phyloP scores from a whole-genome alignment of 2,113 vertebrate species.

The Eretmochelys imbricata region DNA sequence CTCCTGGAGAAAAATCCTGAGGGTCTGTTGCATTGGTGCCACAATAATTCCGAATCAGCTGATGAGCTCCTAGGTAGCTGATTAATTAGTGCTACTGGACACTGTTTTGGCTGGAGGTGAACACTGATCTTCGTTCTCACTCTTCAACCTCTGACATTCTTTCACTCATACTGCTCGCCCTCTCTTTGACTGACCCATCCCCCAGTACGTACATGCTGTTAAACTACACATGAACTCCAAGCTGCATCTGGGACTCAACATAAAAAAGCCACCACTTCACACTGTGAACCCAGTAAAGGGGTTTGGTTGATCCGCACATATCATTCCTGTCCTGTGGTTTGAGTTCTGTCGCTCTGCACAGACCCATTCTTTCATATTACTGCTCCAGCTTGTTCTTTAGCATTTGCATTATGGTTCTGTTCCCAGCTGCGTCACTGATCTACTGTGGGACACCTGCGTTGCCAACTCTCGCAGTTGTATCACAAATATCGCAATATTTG shows the following conservation, averaged over 20 bases:
- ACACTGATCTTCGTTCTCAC: background rate
- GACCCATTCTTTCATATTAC: background rate
- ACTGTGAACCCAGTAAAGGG: background rate
- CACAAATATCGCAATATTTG: background rate
- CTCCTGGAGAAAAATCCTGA: background rate
- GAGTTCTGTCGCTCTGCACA: background rate
- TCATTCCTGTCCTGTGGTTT: background rate
- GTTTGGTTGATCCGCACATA: background rate
- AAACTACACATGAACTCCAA: background rate
- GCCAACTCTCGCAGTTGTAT: background rate
- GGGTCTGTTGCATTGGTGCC: background rate
- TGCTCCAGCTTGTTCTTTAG: background rate
- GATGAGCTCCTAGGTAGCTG: background rate
- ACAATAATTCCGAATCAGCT: background rate
- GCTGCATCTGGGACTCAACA: background rate
- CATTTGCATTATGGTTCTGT: background rate
- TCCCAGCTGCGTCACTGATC: background rate
- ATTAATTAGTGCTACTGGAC: background rate
- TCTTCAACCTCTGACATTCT: background rate
- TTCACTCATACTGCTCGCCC: background rate
- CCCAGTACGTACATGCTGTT: background rate
- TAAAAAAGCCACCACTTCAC: background rate
- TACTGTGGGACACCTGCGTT: background rate
- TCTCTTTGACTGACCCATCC: rapidly evolving
- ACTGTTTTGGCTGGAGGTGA: background rate